phyloP scores from a whole-genome alignment of 2,797 vertebrate species.

The Enteromius viviparus region DNA sequence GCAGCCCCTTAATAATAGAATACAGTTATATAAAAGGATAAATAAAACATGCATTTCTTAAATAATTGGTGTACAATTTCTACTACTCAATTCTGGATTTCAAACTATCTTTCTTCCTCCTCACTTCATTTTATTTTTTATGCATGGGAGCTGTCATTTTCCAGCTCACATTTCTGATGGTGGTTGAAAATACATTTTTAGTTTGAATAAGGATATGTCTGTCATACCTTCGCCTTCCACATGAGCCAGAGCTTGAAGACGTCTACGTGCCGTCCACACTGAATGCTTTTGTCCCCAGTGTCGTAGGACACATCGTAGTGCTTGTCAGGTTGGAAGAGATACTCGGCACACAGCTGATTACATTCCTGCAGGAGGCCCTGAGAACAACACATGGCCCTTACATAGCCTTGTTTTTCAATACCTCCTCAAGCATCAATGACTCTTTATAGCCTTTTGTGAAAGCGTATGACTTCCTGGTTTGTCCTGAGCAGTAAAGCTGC shows the following conservation, averaged over 20 bases:
- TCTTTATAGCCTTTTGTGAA: neutral
- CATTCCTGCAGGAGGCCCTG: constrained; percentile 75
- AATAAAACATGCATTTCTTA: neutral
- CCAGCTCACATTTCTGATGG: neutral
- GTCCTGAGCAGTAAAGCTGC: neutral
- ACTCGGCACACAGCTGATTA: constrained; percentile 73
- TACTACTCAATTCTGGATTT: neutral
- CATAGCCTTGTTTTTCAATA: neutral
- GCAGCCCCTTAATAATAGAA: neutral
- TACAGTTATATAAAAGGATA: neutral
- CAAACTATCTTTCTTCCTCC: neutral
- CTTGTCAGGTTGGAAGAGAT: constrained; percentile 82
- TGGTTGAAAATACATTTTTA: neutral
- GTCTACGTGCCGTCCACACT: constrained; percentile 75
- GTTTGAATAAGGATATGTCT: neutral
- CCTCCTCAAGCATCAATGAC: neutral
- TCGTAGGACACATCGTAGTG: constrained; percentile 74
- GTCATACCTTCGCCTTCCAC: constrained; percentile 79
- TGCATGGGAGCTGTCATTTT: neutral
- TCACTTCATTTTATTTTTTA: neutral
- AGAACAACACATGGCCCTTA: constrained; percentile 7
- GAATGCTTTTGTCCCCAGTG: constrained; percentile 78
- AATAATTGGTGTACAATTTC: neutral
- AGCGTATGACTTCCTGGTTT: neutral
- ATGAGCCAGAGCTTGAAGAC: constrained; percentile 81